Evolutionary conservation across 2,113 vertebrate genomes (phyloP), one percentile per base, ranked within the genome.

Genomic region (Gymnocephalus cernua): DNA sequence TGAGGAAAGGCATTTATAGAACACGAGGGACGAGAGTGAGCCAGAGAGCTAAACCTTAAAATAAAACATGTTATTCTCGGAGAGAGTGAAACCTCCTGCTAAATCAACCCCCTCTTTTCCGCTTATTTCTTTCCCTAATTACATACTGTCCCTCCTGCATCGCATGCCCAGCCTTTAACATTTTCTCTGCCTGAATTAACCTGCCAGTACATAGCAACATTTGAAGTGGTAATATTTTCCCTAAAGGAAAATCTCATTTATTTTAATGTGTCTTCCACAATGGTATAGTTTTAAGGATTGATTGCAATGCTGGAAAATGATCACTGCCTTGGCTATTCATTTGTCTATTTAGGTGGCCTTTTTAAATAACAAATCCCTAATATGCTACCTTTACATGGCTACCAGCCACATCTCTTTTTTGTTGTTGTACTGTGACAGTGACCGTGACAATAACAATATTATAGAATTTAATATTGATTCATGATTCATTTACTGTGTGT

Each of bases 1-100:
- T 93, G 92, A 94, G 93, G 77, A 85, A 75, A 88, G 85, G 84
- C 87, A 87, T 93, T 93, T 88, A 87, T 91, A 93, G 89, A 90
- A 79, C 92, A 82, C 73, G 83, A 87, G 90, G 87, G 87, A 92
- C 67, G 50, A 85, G 86, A 86, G 53, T 27, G 76, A 90, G 89
- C 86, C 79, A 73, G 87, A 86, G 91, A 84, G 88, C 74, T 75
- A 70, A 91, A 85, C 90, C 92, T 95, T 92, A 93, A 94, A 93
- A 95, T 94, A 95, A 92, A 88, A 86, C 87, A 63, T 70, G 83
- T 88, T 91, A 93, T 87, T 91, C 87, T 93, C 61, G 10, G 88
- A 82, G 79, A 85, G 87, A 91, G 73, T 87, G 66, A 90, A 91
- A 84, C 51, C 84, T 87, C 65, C 69, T 65, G 82, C 70, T 80